Evolutionary conservation across 2,113 vertebrate genomes (phyloP), one percentile per base, ranked within the genome.

Genomic region (Dendropsophus ebraccatus): DNA sequence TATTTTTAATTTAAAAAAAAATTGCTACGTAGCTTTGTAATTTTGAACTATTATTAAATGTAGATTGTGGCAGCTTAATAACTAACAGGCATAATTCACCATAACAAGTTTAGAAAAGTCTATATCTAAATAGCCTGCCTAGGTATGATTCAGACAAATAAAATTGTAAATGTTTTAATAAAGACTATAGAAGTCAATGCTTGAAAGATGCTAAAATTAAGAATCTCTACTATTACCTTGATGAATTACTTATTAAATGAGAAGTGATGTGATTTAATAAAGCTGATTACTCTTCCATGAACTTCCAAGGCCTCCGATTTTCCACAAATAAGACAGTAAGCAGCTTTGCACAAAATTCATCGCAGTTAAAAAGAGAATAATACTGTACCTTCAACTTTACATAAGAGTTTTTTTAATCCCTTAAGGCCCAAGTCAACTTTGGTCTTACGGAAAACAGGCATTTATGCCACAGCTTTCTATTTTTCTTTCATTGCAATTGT

Each of bases 191-290:
- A 94, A 95, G 94, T 94, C 92, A 94, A 93, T 94, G 92, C 92
- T 94, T 94, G 93, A 94, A 94, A 94, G 94, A 94, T 95, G 90
- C 91, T 91, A 92, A 92, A 95, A 94, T 95, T 94, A 94, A 91
- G 91, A 92, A 91, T 93, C 92, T 93, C 93, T 93, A 94, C 93
- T 92, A 91, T 94, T 92, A 89, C 90, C 90, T 87, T 95, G 94
- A 95, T 95, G 92, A 95, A 95, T 95, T 94, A 94, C 93, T 95
- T 95, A 93, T 92, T 92, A 94, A 95, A 95, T 94, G 90, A 94
- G 94, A 94, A 94, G 91, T 94, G 94, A 95, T 94, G 92, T 94
- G 93, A 94, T 93, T 94, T 94, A 95, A 93, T 92, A 92, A 93
- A 93, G 90, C 92, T 92, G 92, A 92, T 94, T 90, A 93, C 91